A percentile compares a stretch with the other conserved stretches of the same genome.
These are phyloP conservation scores for Phaonia tiefii DNA, from an alignment of 2,888 invertebrate genomes.

Conservation along the genomic window DNA sequence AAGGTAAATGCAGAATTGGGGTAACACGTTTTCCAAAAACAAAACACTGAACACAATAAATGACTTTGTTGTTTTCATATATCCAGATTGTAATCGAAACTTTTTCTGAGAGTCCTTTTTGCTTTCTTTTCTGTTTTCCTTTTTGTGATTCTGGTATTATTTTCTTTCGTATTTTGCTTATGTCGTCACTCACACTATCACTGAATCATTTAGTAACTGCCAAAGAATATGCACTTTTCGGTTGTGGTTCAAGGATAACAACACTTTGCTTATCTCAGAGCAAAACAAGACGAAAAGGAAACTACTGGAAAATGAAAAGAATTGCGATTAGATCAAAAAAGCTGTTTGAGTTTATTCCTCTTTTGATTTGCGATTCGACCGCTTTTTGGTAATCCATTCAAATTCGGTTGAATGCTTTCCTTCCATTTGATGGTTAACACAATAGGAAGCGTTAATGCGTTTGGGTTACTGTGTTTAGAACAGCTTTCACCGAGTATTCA, in stretches of 20 bases:
- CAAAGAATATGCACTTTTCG: not conserved
- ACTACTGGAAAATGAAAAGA: not conserved
- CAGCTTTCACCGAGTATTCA: slow-evolving; percentile 77
- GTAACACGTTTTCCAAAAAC: slow-evolving; percentile 38
- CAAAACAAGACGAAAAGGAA: not conserved
- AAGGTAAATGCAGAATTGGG: slow-evolving; percentile 36
- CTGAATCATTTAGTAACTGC: not conserved
- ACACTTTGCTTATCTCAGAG: not conserved
- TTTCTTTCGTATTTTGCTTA: slow-evolving; percentile 14
- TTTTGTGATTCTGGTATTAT: not conserved
- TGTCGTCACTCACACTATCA: slow-evolving; percentile 12
- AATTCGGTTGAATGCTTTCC: not conserved
- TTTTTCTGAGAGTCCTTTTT: no score
- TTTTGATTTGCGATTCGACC: not conserved
- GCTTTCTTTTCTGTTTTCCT: not conserved
- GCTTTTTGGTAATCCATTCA: not conserved
- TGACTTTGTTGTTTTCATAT: no score
- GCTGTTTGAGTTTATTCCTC: not conserved
- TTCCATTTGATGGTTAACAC: slow-evolving; percentile 34
- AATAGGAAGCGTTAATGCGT: slow-evolving; percentile 42
- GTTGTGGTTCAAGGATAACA: slow-evolving; percentile 26
- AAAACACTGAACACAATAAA: not conserved
- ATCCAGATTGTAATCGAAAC: no score
- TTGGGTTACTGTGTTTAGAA: slow-evolving; percentile 70
- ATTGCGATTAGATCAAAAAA: not conserved